Conservation (phyloP, 2,113 vertebrate genomes). For the Centropus unirufus region DNA sequence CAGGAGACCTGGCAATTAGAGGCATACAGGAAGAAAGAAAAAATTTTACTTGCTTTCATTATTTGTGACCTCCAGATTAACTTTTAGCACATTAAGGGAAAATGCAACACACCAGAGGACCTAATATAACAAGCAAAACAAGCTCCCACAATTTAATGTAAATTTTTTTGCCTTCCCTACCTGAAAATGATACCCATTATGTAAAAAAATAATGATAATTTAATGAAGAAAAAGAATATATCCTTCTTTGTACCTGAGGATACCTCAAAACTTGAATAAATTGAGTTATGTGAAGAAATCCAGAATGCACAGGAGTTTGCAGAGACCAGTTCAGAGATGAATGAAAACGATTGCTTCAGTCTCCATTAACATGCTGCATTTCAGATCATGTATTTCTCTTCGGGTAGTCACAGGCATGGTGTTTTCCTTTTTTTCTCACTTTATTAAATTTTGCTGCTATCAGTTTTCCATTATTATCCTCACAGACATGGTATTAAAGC, state of each 20-base stretch:
- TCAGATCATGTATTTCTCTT: background rate
- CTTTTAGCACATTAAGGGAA: background rate
- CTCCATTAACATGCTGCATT: background rate
- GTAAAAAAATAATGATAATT: background rate
- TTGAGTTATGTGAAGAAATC: background rate
- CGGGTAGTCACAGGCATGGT: background rate
- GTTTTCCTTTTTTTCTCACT: background rate
- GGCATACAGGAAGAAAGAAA: background rate
- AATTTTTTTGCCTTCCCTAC: background rate
- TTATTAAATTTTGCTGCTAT: constrained; percentile 7
- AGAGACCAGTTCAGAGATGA: background rate
- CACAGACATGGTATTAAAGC: background rate
- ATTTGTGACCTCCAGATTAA: background rate
- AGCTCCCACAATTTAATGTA: background rate
- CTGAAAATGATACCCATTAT: background rate
- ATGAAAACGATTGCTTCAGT: background rate
- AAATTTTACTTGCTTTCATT: background rate
- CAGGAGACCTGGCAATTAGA: background rate
- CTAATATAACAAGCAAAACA: background rate
- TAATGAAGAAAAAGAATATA: background rate
- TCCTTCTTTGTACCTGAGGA: background rate
- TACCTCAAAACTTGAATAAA: background rate
- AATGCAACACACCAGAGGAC: background rate
- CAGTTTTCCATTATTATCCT: background rate
- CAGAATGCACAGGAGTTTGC: background rate